These are phyloP conservation scores for Drosophila elegans DNA, from an alignment of 1,140 invertebrate genomes.

Conservation along the genomic window DNA sequence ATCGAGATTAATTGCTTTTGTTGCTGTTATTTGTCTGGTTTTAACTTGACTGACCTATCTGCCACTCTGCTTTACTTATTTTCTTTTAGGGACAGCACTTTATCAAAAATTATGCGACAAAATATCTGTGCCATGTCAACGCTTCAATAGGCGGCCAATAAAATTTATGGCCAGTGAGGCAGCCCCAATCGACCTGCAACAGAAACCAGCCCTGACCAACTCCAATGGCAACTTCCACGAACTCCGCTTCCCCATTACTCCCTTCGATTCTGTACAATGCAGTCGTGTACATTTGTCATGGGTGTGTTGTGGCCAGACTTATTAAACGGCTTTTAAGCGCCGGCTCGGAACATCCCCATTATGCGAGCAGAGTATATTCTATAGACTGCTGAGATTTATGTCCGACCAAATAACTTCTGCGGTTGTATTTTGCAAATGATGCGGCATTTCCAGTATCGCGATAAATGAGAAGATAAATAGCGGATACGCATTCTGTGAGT, in stretches of 20 bases:
- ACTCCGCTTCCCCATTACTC: conserved; percentile 4
- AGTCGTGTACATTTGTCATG: conserved; percentile 68
- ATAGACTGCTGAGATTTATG: conserved; percentile 70
- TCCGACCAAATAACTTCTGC: conserved; percentile 40
- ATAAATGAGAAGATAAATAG: conserved; percentile 14
- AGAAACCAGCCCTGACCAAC: conserved; percentile 16
- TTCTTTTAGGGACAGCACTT: conserved; percentile 17
- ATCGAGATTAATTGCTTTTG: not conserved
- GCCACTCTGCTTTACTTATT: not conserved
- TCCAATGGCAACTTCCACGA: conserved; percentile 6
- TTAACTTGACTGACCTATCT: not conserved
- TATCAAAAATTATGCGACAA: conserved; percentile 78
- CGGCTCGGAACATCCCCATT: conserved; percentile 35
- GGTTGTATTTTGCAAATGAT: conserved; percentile 49
- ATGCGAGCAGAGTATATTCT: conserved; percentile 47
- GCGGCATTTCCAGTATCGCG: conserved; percentile 37
- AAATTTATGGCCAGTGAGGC: conserved; percentile 70
- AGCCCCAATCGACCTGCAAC: conserved; percentile 33
- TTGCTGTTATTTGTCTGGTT: not conserved
- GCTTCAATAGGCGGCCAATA: conserved; percentile 55
- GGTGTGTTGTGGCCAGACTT: conserved; percentile 62
- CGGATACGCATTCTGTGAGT: not conserved
- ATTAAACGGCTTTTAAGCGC: conserved; percentile 79
- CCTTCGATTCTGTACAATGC: conserved; percentile 43
- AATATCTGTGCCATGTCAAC: conserved; percentile 74